Evolutionary conservation across 53 echinoderm and acorn worm genomes (phyloP).

Genomic region (Antedon mediterranea): DNA sequence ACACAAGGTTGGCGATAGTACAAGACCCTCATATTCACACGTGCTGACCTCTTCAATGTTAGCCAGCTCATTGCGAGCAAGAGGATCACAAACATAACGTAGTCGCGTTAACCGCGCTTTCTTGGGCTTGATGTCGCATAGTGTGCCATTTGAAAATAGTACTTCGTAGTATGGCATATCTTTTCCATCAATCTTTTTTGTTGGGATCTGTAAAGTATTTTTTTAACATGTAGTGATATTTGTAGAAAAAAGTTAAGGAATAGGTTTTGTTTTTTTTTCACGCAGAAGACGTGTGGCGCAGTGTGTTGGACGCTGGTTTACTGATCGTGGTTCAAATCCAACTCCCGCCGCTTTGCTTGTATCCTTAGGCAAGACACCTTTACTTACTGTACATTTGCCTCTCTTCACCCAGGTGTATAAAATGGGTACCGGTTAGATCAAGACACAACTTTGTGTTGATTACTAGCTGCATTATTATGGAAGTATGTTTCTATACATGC

Average conservation of each 20-base stretch:
- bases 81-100: slow-evolving; percentile 68
- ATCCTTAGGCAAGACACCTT: too few species aligned
- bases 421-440: not conserved
- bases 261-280: too few species aligned
- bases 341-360: too few species aligned
- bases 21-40: slow-evolving; percentile 78
- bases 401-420: too few species aligned
- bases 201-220: slow-evolving; percentile 64
- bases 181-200: slow-evolving; percentile 49
- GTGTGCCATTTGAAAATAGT: slow-evolving; percentile 72
- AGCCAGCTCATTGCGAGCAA: slow-evolving; percentile 60
- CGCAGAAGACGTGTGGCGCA: too few species aligned
- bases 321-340: too few species aligned
- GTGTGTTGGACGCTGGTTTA: too few species aligned
- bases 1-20: slow-evolving; percentile 57
- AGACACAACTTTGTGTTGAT: too few species aligned
- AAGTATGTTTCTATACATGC: too few species aligned
- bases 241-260: not conserved
- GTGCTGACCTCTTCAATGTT: slow-evolving; percentile 78
- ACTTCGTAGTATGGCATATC: slow-evolving; percentile 86
- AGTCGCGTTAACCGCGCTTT: slow-evolving; percentile 53
- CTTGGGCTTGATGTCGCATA: slow-evolving; percentile 58
- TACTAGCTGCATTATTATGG: too few species aligned
- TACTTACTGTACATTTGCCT: too few species aligned
- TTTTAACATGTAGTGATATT: not conserved